These are phyloP conservation scores for Rhizoglyphus robini DNA, from an alignment of 1,140 invertebrate species.

Conservation along the genomic window DNA sequence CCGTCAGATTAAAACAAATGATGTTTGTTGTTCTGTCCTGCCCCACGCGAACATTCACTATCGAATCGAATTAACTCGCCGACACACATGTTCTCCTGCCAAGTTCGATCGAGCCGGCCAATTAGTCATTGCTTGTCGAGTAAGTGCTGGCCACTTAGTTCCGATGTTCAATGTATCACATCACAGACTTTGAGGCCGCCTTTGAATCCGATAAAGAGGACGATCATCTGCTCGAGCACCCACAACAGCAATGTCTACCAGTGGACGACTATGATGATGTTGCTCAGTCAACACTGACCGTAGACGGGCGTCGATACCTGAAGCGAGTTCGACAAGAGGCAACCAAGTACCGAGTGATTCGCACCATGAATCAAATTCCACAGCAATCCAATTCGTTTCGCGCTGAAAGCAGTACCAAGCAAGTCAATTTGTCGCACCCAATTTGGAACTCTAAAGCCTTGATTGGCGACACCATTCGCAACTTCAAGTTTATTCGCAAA, in stretches of 20 bases:
- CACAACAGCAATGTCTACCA: conserved; percentile 1
- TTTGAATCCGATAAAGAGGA: background rate
- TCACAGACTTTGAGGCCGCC: background rate
- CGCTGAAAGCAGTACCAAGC: too few relatives aligned
- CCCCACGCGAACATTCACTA: too few relatives aligned
- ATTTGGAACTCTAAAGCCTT: conserved; percentile 1
- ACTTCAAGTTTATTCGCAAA: conserved; percentile 1
- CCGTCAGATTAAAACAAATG: too few relatives aligned
- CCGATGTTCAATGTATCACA: conserved; percentile 2
- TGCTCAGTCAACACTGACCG: background rate
- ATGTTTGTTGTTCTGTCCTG: too few relatives aligned
- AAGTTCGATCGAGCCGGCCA: too few relatives aligned
- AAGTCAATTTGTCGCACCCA: background rate
- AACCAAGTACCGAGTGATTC: background rate
- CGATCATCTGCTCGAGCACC: background rate
- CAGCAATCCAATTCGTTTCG: too few relatives aligned
- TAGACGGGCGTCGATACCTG: background rate
- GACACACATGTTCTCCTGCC: too few relatives aligned
- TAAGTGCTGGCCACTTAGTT: too few relatives aligned
- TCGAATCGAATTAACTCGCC: too few relatives aligned
- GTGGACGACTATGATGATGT: conserved; percentile 2
- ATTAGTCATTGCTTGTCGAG: too few relatives aligned
- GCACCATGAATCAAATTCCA: too few relatives aligned
- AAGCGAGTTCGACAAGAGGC: background rate
- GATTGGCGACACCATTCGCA: background rate